Evolutionary conservation across 2,113 vertebrate species (phyloP).

Genomic region (Morone saxatilis): DNA sequence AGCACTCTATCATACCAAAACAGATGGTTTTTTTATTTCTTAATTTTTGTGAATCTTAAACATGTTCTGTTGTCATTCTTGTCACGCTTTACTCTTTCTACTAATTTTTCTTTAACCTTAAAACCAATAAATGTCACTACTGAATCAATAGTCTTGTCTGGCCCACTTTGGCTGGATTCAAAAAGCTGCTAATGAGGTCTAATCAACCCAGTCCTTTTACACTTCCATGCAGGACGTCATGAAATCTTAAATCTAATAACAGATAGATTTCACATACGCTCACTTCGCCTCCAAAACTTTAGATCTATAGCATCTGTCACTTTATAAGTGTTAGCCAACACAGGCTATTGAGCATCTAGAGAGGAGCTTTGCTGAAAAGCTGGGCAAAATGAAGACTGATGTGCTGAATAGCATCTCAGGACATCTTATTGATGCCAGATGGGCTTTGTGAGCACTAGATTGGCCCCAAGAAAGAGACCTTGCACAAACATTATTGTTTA

Average conservation of each 20-base stretch:
- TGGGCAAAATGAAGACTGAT: constrained; percentile 73
- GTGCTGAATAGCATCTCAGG: constrained; percentile 73
- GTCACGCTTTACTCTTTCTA: background rate
- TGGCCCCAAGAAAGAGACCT: constrained; percentile 80
- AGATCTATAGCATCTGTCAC: constrained; percentile 73
- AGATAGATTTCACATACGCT: constrained; percentile 34
- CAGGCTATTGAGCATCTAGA: constrained; percentile 45
- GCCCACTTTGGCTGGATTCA: background rate
- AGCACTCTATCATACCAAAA: background rate
- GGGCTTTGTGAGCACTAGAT: constrained; percentile 75
- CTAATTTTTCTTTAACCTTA: background rate
- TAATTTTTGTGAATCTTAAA: background rate
- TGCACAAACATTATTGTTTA: constrained; percentile 86
- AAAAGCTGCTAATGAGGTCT: background rate
- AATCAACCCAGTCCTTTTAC: background rate
- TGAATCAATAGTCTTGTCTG: background rate
- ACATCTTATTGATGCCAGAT: constrained; percentile 83
- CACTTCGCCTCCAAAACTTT: constrained; percentile 47
- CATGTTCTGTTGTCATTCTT: background rate
- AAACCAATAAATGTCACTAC: background rate
- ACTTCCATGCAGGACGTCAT: constrained; percentile 1
- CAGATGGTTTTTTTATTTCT: background rate
- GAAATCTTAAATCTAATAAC: constrained; percentile 23
- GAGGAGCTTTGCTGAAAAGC: constrained; percentile 50
- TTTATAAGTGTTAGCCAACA: constrained; percentile 55